phyloP scores from a whole-genome alignment of 1,140 invertebrate species.

The Chrysopa pallens region DNA sequence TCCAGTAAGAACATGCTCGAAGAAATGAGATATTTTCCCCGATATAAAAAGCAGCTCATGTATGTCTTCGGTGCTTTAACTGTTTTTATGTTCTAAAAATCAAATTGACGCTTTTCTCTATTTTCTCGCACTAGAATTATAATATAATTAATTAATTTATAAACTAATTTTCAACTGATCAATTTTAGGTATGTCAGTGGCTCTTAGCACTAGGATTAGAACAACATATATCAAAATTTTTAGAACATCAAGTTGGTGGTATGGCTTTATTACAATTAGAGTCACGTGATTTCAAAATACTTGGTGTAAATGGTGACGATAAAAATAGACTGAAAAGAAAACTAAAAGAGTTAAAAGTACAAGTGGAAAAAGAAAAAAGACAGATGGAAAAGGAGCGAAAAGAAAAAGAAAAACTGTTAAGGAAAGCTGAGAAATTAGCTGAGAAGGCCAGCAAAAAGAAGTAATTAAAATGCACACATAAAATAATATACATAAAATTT shows the following conservation, averaged over 20 bases:
- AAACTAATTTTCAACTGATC: conserved; percentile 6
- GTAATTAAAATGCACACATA: conserved; percentile 16
- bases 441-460: conserved; percentile 51
- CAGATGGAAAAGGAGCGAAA: conserved; percentile 54
- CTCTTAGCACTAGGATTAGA: conserved; percentile 63
- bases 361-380: conserved; percentile 62
- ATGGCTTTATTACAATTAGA: conserved; percentile 62
- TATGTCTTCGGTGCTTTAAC: too few species aligned
- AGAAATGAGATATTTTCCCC: too few species aligned
- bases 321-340: conserved; percentile 71
- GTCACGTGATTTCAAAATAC: conserved; percentile 70
- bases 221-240: conserved; percentile 65
- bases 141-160: neutral
- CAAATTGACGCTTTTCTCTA: neutral
- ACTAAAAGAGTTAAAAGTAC: conserved; percentile 65
- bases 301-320: conserved; percentile 64
- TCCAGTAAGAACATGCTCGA: too few species aligned
- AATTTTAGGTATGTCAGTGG: conserved; percentile 70
- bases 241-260: conserved; percentile 70
- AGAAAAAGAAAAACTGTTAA: conserved; percentile 52
- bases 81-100: neutral
- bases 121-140: neutral
- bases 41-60: too few species aligned
- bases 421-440: conserved; percentile 65
- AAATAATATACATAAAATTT: too few species aligned